Evolutionary conservation across 2,113 vertebrate genomes (phyloP), one percentile per base, ranked within the genome.

Genomic region (Cettia cetti): DNA sequence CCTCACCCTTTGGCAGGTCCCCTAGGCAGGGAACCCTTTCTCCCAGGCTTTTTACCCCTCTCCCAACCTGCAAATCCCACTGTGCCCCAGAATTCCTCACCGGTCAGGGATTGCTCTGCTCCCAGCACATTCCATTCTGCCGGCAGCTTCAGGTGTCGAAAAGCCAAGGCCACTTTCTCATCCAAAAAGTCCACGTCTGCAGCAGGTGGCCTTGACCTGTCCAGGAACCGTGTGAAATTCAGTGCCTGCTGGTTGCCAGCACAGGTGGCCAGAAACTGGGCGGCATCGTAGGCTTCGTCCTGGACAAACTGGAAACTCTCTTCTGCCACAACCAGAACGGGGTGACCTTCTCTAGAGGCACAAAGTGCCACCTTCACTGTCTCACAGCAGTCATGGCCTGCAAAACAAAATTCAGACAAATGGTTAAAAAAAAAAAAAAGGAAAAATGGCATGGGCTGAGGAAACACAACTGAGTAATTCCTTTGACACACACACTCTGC

Each of bases 371-470:
- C 99, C 90, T 97, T 98, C 96, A 99, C 99, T 1, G 97, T 98
- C 97, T 99, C 99, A 39, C 99, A 99, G 96, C 99, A 99, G 97
- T 99, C 98, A 56, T 99, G 99, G 80, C 99, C 99, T 99, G 92
- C 33, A 89, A 74, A 83, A 83, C 11, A 84, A 82, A 96, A 82
- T 4, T 15, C 50, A 45, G 54, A 44, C n/a, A 52, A 76, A 40
- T 6, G 45, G 71, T 40, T 24, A 30, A 61, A 40, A 20, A 28
- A 45, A 16, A 42, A 21, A 30, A 44, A 17, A 56, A 37, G 14
- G 11, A 83, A 65, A 13, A 68, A 60, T 2, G 9, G 21, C 4
- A 15, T 1, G 13, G 3, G 8, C 15, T 70, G 30, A 90, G 53
- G 37, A 82, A 69, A 52, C 20, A 60, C 16, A 68, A 7, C 8